Base-by-base conservation (phyloP, 2,113 vertebrate species). In the Rhipidura dahli region DNA sequence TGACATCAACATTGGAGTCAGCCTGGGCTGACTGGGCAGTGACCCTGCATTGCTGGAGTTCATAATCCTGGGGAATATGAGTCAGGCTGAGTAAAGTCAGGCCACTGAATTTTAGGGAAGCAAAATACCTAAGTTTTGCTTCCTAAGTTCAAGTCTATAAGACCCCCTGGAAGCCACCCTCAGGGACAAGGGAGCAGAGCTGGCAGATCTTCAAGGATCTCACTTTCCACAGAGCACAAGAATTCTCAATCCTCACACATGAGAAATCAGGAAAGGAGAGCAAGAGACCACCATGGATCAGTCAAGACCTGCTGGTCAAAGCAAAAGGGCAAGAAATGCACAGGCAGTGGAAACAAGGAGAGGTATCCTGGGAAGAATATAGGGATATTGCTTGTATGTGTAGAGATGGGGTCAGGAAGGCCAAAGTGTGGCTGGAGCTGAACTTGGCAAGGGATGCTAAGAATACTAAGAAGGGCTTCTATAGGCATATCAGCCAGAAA, bases 221-320 rank as follows among this genome's bases (percentile, higher is more conserved):
- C 0, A 0, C 37, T 20, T 44, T 61, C 26, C 56, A 44, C 13
- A 20, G 37, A 60, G 7, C 44, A 42, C 45, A 60, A 19, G 54
- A 47, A 23, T 47, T 40, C n/a, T n/a, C 8, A 0, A 49, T 63
- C 18, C 15, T 10, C 40, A 23, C 1, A 0, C 0, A 0, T 24
- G 9, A 47, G 30, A 56, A 56, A 47, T n/a, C n/a, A 65, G 19
- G 23, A 40, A 59, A 49, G 35, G 7, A 40, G n/a, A 9, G 44
- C 44, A 40, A 40, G 42, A 82, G 18, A 28, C 7, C 63, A 16
- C 63, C 23, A 28, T 33, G 15, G 15, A 84, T 54, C n/a, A 73
- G 42, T 40, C 69, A 56, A 40, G 30, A n/a, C 6, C 22, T 23
- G 11, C 19, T 47, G 12, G 13, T 16, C 15, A 30, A 49, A 40